phyloP scores from a whole-genome alignment of 2,888 invertebrate genomes.

The Dexiosoma caninum region DNA sequence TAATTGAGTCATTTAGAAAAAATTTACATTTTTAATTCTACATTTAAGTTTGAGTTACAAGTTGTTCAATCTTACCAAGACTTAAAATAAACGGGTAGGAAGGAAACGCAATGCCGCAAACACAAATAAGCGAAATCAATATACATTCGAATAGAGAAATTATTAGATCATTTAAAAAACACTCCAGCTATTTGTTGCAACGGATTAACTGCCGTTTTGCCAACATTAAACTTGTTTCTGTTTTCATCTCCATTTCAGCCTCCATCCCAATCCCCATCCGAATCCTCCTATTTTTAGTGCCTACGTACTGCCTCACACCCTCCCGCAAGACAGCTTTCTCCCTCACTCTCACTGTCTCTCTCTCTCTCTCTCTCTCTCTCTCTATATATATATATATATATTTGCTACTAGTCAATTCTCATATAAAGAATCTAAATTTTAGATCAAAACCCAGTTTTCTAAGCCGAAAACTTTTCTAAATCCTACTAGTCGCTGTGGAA shows the following conservation, averaged over 20 bases:
- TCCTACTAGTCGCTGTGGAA: slow-evolving; percentile 58
- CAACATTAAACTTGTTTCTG: background rate
- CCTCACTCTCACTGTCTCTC: background rate
- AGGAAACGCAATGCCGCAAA: too few species aligned
- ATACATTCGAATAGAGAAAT: too few species aligned
- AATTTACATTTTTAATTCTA: background rate
- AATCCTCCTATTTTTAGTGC: too few species aligned
- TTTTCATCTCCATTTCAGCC: background rate
- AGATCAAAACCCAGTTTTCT: slow-evolving; percentile 30
- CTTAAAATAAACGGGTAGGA: too few species aligned
- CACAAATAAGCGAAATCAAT: background rate
- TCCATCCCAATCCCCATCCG: background rate
- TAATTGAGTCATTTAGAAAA: slow-evolving; percentile 37
- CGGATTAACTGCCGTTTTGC: background rate
- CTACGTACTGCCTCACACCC: too few species aligned
- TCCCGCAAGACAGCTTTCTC: too few species aligned
- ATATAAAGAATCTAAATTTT: background rate
- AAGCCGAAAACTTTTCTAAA: slow-evolving; percentile 28
- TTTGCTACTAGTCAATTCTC: slow-evolving; percentile 30
- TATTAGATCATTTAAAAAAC: too few species aligned
- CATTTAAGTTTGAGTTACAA: slow-evolving; percentile 28
- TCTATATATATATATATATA: too few species aligned
- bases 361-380: too few species aligned
- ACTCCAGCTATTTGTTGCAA: background rate
- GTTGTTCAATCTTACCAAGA: background rate